Conservation (phyloP, 2,888 invertebrate genomes). For the Caenorhabditis auriculariae region DNA sequence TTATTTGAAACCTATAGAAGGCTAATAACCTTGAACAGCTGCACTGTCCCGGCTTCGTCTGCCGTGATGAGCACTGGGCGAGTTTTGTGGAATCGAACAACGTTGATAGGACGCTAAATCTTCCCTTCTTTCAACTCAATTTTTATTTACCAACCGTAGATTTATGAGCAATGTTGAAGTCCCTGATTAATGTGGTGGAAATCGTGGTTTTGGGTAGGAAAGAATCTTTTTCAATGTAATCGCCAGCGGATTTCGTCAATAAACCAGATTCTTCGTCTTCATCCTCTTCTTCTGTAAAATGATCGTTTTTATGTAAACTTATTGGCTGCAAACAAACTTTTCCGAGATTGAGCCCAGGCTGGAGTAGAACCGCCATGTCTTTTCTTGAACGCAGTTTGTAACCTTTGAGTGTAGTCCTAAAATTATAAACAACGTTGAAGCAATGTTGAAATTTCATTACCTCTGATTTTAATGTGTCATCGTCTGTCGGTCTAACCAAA, state of each 20-base stretch:
- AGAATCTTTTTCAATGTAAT: slow-evolving; percentile 17
- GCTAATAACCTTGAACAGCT: slow-evolving; percentile 21
- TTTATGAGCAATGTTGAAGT: slow-evolving; percentile 26
- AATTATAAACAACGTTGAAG: slow-evolving; percentile 1
- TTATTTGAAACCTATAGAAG: background rate
- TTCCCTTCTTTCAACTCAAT: background rate
- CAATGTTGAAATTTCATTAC: slow-evolving; percentile 7
- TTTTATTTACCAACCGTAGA: slow-evolving; percentile 4
- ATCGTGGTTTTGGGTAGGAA: slow-evolving; percentile 27
- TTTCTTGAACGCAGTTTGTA: slow-evolving; percentile 30
- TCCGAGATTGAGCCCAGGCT: slow-evolving; percentile 21
- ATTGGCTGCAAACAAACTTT: background rate
- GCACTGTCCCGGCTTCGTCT: slow-evolving; percentile 24
- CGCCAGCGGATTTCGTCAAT: slow-evolving; percentile 15
- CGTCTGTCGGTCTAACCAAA: slow-evolving; percentile 27
- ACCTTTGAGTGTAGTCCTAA: slow-evolving; percentile 28
- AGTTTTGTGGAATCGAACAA: slow-evolving; percentile 32
- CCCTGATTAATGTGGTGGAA: slow-evolving; percentile 12
- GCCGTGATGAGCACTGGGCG: slow-evolving; percentile 29
- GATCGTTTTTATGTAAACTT: background rate
- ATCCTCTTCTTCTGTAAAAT: slow-evolving; percentile 1
- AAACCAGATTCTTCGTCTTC: slow-evolving; percentile 28
- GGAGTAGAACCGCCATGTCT: slow-evolving; percentile 32
- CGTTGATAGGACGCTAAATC: slow-evolving; percentile 17
- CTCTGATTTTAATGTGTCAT: slow-evolving; percentile 11